Base-by-base conservation (phyloP, 1,140 invertebrate species). In the Hylaeus anthracinus region DNA sequence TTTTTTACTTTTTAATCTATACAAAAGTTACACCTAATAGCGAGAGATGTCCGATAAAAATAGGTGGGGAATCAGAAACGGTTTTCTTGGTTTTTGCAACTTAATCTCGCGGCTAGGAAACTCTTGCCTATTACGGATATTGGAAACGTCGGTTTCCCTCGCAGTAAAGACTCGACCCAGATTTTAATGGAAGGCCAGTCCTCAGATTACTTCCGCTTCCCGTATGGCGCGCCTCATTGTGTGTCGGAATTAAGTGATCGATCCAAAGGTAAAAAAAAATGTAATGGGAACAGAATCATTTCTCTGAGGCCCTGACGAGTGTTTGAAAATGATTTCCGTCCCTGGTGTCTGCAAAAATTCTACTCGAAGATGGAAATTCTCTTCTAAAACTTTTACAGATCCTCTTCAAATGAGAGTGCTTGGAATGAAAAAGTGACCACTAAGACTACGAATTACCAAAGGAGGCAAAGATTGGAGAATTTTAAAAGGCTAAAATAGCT, bases 111-210 rank as follows among this genome's bases (percentile, higher is more conserved):
- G 60, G 8, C 69, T 63, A 79, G 76, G 60, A 79, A 64, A 39
- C 37, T 64, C 72, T 56, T 53, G 39, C 51, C 70, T 48, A n/a
- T 73, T 72, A 45, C 71, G 72, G 79, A 80, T 74, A 86, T 86
- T 83, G 85, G 75, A 86, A 86, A 85, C 80, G 83, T 79, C 72
- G 71, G 73, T 79, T 76, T 72, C 65, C 64, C 69, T 55, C 70
- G n/a, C 55, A 79, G 66, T 55, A 82, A 86, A 79, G 79, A 71
- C 67, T 70, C 79, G 79, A 81, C 73, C 73, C 65, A 83, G 84
- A 85, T 86, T 86, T 86, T 86, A 86, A 85, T 85, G 84, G 84
- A 82, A 60, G 84, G 48, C 65, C 58, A 55, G 78, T 56, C 65
- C 69, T 51, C 69, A 60, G 83, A 86, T 86, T 86, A 82, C 79